Evolutionary conservation across 2,797 vertebrate genomes (phyloP).

Genomic region (Phylloscopus collybita): DNA sequence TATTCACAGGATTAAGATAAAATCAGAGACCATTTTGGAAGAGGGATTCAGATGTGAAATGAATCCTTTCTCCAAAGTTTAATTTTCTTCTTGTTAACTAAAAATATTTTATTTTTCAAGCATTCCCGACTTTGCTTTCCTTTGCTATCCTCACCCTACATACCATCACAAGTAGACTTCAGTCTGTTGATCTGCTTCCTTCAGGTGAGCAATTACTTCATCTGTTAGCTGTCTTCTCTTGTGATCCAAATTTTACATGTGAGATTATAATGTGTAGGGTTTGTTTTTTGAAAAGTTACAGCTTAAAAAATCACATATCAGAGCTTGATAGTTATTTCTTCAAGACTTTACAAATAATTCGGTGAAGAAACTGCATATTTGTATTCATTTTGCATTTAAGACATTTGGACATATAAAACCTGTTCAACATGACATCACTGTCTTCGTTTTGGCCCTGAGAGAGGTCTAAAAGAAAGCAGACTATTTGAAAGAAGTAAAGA

Average conservation of each 20-base stretch:
- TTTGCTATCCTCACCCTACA: conserved; percentile 79
- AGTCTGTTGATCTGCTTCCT: conserved; percentile 76
- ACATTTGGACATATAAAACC: not conserved
- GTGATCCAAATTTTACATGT: conserved; percentile 62
- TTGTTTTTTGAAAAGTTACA: not conserved
- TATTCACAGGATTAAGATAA: not conserved
- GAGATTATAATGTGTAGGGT: conserved; percentile 31
- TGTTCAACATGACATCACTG: not conserved
- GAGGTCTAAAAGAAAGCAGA: not conserved
- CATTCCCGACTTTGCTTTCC: conserved; percentile 77
- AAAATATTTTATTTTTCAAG: conserved; percentile 81
- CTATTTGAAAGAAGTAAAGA: not conserved
- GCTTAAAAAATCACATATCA: not conserved
- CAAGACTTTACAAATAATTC: not conserved
- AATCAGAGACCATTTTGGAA: conserved; percentile 11
- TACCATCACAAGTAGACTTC: conserved; percentile 78
- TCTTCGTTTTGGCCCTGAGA: not conserved
- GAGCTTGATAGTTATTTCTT: not conserved
- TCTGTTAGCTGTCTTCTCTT: conserved; percentile 66
- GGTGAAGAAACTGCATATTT: not conserved
- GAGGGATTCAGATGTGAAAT: conserved; percentile 52
- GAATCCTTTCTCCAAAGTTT: conserved; percentile 47
- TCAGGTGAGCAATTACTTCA: conserved; percentile 77
- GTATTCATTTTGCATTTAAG: not conserved
- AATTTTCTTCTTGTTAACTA: conserved; percentile 72